Conservation (phyloP, 2,888 invertebrate species). For the Xanthia togata region DNA sequence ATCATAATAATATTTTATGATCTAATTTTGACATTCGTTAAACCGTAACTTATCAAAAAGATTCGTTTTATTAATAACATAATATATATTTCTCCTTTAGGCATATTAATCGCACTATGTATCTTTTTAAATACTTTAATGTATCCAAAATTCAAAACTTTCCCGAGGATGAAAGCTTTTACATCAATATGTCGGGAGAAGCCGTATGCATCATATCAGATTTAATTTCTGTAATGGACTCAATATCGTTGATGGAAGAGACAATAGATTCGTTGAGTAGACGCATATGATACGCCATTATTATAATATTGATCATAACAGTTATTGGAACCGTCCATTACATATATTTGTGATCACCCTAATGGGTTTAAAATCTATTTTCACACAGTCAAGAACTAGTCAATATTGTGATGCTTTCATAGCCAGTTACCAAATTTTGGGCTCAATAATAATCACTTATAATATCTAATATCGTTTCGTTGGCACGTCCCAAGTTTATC, state of each 20-base stretch:
- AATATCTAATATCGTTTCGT: not conserved
- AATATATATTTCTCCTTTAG: not conserved
- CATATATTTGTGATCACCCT: not conserved
- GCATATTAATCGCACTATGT: not conserved
- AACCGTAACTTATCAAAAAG: not conserved
- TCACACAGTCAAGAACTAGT: not conserved
- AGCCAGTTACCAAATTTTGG: not conserved
- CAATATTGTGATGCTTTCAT: not conserved
- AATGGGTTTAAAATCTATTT: not conserved
- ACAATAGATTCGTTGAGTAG: conserved; percentile 26
- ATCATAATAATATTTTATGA: not conserved
- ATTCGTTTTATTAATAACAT: not conserved
- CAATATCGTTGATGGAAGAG: conserved; percentile 45
- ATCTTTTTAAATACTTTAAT: not conserved
- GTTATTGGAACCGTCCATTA: conserved; percentile 18
- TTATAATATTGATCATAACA: conserved; percentile 6
- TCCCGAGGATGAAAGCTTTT: conserved; percentile 13
- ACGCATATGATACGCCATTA: conserved; percentile 5
- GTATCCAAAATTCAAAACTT: not conserved
- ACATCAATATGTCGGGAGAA: conserved; percentile 10
- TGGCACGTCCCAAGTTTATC: not conserved
- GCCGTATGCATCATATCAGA: conserved; percentile 30
- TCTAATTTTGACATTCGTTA: not conserved
- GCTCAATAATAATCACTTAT: not conserved
- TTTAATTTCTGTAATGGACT: conserved; percentile 56